These are phyloP conservation scores for Myotis davidii DNA, from an alignment of 2,113 vertebrate genomes.

Conservation along the genomic window DNA sequence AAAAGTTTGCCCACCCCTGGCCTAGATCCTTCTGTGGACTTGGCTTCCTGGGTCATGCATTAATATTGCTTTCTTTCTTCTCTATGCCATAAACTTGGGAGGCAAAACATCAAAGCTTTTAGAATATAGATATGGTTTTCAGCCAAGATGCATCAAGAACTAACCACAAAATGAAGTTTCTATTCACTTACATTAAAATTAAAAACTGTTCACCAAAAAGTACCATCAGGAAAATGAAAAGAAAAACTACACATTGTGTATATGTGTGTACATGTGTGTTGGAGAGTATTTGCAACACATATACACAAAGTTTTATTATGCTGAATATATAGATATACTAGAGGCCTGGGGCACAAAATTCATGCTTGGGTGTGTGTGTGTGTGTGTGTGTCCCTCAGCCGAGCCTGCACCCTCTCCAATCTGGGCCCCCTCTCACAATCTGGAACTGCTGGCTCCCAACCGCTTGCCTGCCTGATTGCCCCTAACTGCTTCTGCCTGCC, in stretches of 20 bases:
- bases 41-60: not conserved
- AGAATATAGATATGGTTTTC: not conserved
- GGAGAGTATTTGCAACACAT: not conserved
- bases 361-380: no score
- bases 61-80: not conserved
- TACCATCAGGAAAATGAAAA: not conserved
- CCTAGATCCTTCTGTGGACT: not conserved
- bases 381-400: no score
- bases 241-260: not conserved
- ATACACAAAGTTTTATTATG: not conserved
- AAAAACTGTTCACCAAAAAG: not conserved
- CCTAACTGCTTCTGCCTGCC: no score
- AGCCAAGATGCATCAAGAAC: not conserved
- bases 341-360: no score
- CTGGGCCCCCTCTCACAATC: no score
- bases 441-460: no score
- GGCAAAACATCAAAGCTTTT: not conserved
- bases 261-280: not conserved
- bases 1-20: no score
- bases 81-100: fast-evolving
- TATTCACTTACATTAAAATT: not conserved
- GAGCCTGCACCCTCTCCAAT: no score
- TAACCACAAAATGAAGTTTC: not conserved
- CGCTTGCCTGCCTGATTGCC: no score
- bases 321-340: not conserved